Conservation (phyloP, 2,113 vertebrate genomes). For the Brienomyrus brachyistius region DNA sequence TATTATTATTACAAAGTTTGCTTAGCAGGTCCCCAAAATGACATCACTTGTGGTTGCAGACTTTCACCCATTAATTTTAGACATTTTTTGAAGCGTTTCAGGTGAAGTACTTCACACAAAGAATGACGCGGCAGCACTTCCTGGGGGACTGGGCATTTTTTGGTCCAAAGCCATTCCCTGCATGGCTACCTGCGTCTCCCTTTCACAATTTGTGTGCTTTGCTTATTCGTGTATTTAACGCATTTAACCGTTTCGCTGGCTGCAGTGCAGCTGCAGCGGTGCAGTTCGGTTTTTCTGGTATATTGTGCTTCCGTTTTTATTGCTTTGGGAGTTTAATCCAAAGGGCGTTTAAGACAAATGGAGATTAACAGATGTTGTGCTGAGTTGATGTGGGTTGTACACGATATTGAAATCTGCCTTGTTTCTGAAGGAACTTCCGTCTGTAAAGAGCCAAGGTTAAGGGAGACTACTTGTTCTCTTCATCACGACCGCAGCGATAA, state of each 20-base stretch:
- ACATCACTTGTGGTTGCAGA: background rate
- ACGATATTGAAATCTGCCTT: background rate
- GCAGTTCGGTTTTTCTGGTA: background rate
- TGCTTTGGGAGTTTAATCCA: background rate
- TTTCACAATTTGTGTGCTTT: background rate
- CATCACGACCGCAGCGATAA: background rate
- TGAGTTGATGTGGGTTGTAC: background rate
- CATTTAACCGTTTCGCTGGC: background rate
- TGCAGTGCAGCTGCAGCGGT: background rate
- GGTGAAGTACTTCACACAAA: background rate
- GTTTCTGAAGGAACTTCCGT: background rate
- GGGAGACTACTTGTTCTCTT: background rate
- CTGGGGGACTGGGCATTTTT: background rate
- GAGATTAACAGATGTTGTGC: background rate
- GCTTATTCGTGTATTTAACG: background rate
- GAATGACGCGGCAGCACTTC: background rate
- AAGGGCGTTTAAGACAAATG: background rate
- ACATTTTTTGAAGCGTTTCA: background rate
- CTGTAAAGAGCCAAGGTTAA: background rate
- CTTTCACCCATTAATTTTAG: background rate
- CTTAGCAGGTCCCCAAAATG: background rate
- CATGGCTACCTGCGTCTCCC: background rate
- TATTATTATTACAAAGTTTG: background rate
- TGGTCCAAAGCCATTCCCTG: background rate
- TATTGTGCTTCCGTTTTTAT: background rate